Base-by-base conservation (phyloP, 2,113 vertebrate species). In the Cheilinus undulatus region DNA sequence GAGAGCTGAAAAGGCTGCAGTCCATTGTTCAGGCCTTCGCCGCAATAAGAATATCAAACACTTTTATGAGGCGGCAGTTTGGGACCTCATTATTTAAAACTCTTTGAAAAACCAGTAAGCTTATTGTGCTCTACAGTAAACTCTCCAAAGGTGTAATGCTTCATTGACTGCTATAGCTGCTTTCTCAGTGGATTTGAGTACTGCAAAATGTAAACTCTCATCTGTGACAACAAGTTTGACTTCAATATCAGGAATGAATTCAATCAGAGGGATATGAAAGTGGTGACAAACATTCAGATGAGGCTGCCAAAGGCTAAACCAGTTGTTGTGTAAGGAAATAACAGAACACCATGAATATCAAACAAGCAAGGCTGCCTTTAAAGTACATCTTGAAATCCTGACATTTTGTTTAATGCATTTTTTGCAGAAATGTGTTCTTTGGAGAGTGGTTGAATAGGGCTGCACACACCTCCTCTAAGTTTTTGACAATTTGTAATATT, bases 21-120 rank as follows among this genome's bases (percentile, higher is more conserved):
- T 45, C 17, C 22, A 28, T 62, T 22, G 48, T 58, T 76, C 15
- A 17, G 30, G 46, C 19, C 36, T 15, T 12, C 10, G 61, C 23
- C n/a, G 26, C 53, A 27, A 30, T 11, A 20, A 68, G 36, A 61
- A 59, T 40, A 76, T 84, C 58, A 73, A 62, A 82, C 53, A 62
- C 45, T 69, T 81, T 69, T 49, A 72, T 7, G 43, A 65, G 57
- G 34, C 69, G 65, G 73, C 70, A 67, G 52, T 40, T 2, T 1
- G 61, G 48, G n/a, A 60, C 34, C 74, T 82, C 58, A 27, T 62
- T 65, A 59, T 77, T 42, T 63, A 64, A 73, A 62, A 11, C 36
- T 5, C 26, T 24, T 4, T 38, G 13, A 32, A 65, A 80, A 48
- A 54, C 54, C 26, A 32, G 23, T 20, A 19, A 60, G 54, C 54